phyloP scores from a whole-genome alignment of 2,888 invertebrate species.

The Candidula unifasciata region DNA sequence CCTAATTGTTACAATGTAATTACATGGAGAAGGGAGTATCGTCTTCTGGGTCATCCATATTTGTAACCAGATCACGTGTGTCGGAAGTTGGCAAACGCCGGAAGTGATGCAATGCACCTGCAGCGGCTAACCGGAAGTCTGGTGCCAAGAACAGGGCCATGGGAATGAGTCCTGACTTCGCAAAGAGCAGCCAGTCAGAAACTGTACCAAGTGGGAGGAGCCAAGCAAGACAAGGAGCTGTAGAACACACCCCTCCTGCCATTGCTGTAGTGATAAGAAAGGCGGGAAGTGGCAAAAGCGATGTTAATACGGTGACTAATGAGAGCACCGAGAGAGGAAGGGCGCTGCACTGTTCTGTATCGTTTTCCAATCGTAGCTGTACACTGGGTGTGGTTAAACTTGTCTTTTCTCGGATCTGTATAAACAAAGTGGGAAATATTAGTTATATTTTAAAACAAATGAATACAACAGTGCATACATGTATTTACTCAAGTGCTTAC shows the following conservation, averaged over 20 bases:
- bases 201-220: constrained; percentile 54
- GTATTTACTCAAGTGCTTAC: background rate
- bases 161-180: constrained; percentile 56
- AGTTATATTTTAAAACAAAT: background rate
- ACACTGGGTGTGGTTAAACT: constrained; percentile 45
- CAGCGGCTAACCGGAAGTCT: constrained; percentile 52
- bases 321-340: constrained; percentile 50
- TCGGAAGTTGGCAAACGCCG: constrained; percentile 55
- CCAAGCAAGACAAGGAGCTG: constrained; percentile 50
- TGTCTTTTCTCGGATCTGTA: constrained; percentile 52
- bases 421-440: background rate
- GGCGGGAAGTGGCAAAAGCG: constrained; percentile 53
- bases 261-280: constrained; percentile 53
- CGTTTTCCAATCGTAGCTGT: constrained; percentile 52
- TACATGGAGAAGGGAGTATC: constrained; percentile 52
- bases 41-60: constrained; percentile 49
- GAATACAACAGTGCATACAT: background rate
- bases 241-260: constrained; percentile 52
- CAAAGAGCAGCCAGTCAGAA: constrained; percentile 56
- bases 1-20: background rate
- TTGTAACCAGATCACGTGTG: constrained; percentile 55
- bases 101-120: constrained; percentile 56
- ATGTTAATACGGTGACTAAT: constrained; percentile 50
- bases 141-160: constrained; percentile 51
- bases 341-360: constrained; percentile 52